These are phyloP conservation scores for Selenia dentaria DNA, from an alignment of 2,888 invertebrate species.

Conservation along the genomic window DNA sequence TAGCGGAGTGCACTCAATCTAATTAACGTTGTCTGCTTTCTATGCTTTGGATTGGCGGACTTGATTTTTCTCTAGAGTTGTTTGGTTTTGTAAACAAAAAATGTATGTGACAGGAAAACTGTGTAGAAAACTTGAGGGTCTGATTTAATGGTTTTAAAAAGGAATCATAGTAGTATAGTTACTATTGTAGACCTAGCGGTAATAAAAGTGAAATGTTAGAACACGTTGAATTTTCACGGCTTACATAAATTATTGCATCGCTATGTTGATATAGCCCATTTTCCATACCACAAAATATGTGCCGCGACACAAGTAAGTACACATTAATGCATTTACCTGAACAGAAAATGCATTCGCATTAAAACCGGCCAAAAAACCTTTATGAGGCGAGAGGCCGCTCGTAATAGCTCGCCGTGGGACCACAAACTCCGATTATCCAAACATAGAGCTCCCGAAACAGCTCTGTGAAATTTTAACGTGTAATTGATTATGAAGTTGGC, in stretches of 20 bases:
- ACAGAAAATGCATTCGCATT: slow-evolving; percentile 70
- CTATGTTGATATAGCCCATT: background rate
- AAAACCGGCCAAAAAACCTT: slow-evolving; percentile 77
- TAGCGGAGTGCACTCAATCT: slow-evolving; percentile 82
- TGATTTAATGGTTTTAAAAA: too few relatives aligned
- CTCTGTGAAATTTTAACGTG: slow-evolving; percentile 79
- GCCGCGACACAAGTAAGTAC: slow-evolving; percentile 39
- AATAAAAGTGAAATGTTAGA: too few relatives aligned
- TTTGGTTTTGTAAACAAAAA: background rate
- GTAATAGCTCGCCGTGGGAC: slow-evolving; percentile 80
- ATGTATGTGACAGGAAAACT: background rate
- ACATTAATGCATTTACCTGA: slow-evolving; percentile 52
- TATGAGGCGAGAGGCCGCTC: slow-evolving; percentile 62
- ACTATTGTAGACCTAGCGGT: too few relatives aligned
- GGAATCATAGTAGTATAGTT: too few relatives aligned
- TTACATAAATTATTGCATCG: too few relatives aligned
- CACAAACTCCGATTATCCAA: slow-evolving; percentile 83
- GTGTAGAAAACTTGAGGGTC: too few relatives aligned
- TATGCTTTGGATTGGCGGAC: slow-evolving; percentile 41
- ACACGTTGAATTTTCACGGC: too few relatives aligned
- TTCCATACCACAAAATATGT: slow-evolving; percentile 12
- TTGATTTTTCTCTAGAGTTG: slow-evolving; percentile 58
- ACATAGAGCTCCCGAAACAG: slow-evolving; percentile 76
- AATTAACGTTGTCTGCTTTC: slow-evolving; percentile 69
- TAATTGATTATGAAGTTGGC: slow-evolving; percentile 84